A percentile compares a stretch with the other conserved stretches of the same genome.
Conservation (phyloP, 2,113 vertebrate species). For the Catharus minimus region DNA sequence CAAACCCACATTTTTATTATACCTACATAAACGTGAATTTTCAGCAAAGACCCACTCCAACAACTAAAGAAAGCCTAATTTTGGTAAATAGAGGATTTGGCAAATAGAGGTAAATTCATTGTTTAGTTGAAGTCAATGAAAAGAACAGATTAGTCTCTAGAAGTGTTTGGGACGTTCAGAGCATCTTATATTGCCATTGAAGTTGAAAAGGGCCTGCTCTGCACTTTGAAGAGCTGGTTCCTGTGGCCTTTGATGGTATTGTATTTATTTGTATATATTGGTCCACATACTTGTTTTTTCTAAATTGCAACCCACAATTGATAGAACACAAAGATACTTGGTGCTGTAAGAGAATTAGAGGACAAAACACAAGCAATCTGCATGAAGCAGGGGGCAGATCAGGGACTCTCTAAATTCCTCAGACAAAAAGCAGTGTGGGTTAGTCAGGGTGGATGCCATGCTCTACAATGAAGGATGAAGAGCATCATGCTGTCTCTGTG, state of each 20-base stretch:
- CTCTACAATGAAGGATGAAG: background rate
- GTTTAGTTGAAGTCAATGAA: background rate
- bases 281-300: background rate
- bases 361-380: background rate
- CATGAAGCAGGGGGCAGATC: background rate
- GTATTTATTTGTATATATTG: background rate
- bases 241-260: background rate
- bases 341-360: background rate
- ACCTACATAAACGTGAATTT: background rate
- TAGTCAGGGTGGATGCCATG: background rate
- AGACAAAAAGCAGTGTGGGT: background rate
- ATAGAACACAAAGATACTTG: background rate
- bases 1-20: background rate
- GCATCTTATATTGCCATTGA: background rate
- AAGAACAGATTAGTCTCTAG: background rate
- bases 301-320: background rate
- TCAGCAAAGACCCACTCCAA: accelerated
- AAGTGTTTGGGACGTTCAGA: background rate
- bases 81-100: background rate
- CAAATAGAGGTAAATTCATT: background rate
- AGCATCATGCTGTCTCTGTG: background rate
- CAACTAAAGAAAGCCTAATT: background rate
- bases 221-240: background rate
- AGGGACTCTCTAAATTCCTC: background rate
- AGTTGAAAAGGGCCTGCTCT: background rate